Base-by-base conservation (phyloP, 2,888 invertebrate genomes). In the Amphimallon solstitiale region DNA sequence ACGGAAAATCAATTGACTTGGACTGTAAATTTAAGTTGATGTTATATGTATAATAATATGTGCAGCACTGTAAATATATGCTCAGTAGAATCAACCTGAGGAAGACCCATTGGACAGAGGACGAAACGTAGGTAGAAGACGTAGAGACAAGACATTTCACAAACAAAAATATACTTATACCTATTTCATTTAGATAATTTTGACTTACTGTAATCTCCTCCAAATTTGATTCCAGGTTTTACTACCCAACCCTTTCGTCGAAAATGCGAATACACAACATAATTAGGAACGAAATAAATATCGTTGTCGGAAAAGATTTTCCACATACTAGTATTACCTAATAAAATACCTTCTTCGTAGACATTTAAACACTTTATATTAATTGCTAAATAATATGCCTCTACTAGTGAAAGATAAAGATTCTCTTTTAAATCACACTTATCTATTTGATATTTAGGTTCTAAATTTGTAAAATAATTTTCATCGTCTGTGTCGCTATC, bases 211-310 rank as follows among this genome's bases (percentile, higher is more conserved):
- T 89, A 96, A 80, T 95, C 91, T 3, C 92, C 92, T 52, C 96
- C 96, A 86, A 92, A 97, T 81, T 95, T 94, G 1, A 93, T 84
- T 40, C 95, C 97, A 60, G 92, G 87, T 80, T 93, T 95, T 0
- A 96, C 92, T 65, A 96, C 87, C 92, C 96, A 97, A 45, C 94
- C 94, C 81, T 93, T 93, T n/a, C 92, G 88, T 73, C 94, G 87
- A 77, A 92, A 92, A 81, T 95, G 91, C 79, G 93, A 90, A 81
- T 95, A 97, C 0, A 90, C 90, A 29, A 92, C 86, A 82, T 96
- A 92, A 76, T 88, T 89, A 46, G 84, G 83, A 6, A 88, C 69
- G 82, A 94, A 95, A 68, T 85, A 81, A 14, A 80, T 76, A 74
- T 93, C 88, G 12, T 82, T 81, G 52, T 84, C 78, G 54, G 79